phyloP scores from a whole-genome alignment of 35 echinoderm and acorn worm species.

The Heliocidaris tuberculata region DNA sequence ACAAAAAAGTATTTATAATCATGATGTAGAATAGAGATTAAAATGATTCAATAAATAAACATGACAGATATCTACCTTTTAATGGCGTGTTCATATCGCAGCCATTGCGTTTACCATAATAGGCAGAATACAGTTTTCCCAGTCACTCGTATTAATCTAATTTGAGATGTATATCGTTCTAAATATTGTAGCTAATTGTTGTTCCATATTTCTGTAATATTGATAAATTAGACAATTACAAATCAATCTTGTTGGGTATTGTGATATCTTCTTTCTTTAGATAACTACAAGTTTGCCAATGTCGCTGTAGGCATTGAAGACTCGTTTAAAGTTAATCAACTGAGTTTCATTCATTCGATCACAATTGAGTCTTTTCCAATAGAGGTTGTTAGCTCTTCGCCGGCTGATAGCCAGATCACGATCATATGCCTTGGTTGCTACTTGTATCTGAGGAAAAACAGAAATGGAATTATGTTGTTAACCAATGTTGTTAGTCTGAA shows the following conservation, averaged over 20 bases:
- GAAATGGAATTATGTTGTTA: background rate
- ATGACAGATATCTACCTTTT: too few species aligned
- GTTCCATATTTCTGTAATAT: background rate
- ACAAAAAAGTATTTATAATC: too few species aligned
- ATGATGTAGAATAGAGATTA: too few species aligned
- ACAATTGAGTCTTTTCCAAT: slow-evolving; percentile 66
- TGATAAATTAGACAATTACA: background rate
- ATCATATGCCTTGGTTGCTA: slow-evolving; percentile 71
- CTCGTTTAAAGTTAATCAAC: slow-evolving; percentile 67
- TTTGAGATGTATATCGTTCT: background rate
- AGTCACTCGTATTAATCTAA: background rate
- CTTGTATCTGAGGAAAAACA: slow-evolving; percentile 55
- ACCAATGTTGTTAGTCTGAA: background rate
- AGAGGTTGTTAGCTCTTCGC: slow-evolving; percentile 57
- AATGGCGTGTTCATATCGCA: too few species aligned
- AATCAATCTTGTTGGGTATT: background rate
- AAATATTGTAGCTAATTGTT: background rate
- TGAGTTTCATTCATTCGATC: slow-evolving; percentile 69
- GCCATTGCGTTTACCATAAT: too few species aligned
- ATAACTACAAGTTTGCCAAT: slow-evolving; percentile 41
- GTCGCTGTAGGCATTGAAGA: slow-evolving; percentile 77
- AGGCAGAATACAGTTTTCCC: background rate
- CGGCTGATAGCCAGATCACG: slow-evolving; percentile 59
- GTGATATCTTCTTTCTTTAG: background rate
- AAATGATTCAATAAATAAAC: too few species aligned